These are phyloP conservation scores for Tokudaia muenninki DNA, from an alignment of 2,797 vertebrate species.

Conservation along the genomic window DNA sequence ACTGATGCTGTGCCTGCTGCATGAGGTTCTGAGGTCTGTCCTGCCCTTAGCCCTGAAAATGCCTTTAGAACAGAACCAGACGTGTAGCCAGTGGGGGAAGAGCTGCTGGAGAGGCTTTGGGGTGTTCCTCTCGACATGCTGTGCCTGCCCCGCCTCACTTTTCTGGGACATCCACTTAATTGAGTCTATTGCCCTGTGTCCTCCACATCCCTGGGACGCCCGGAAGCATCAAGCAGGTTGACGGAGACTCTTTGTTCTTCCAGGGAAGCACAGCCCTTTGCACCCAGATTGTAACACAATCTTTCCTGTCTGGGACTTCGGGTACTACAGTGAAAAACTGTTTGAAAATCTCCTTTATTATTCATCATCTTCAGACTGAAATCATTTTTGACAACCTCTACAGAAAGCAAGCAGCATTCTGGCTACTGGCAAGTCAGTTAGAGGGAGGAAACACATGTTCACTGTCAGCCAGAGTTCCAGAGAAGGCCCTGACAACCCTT, in stretches of 20 bases:
- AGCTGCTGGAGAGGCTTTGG: background rate
- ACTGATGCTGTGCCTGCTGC: rapidly evolving
- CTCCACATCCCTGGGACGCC: slow-evolving; percentile 82
- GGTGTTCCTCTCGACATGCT: background rate
- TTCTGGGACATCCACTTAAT: slow-evolving; percentile 16
- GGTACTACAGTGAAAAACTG: slow-evolving; percentile 91
- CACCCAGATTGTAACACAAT: slow-evolving; percentile 90
- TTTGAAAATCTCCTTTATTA: slow-evolving; percentile 94
- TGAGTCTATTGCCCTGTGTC: slow-evolving; percentile 73
- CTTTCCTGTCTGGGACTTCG: slow-evolving; percentile 89
- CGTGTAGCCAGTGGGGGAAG: background rate
- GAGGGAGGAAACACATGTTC: slow-evolving; percentile 97
- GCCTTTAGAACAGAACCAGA: background rate
- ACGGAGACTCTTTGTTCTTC: slow-evolving; percentile 86
- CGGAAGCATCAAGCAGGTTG: slow-evolving; percentile 88
- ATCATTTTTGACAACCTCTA: slow-evolving; percentile 94
- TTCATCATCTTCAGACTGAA: slow-evolving; percentile 92
- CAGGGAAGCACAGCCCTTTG: slow-evolving; percentile 88
- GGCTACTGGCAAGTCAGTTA: slow-evolving; percentile 94
- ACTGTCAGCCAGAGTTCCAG: slow-evolving; percentile 92
- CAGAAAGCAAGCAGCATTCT: slow-evolving; percentile 93
- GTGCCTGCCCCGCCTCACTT: background rate
- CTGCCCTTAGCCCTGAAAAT: background rate
- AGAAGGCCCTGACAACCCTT: slow-evolving; percentile 94
- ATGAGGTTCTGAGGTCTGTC: background rate